Conservation (phyloP, 1,140 invertebrate species). For the Paracyclopina nana region DNA sequence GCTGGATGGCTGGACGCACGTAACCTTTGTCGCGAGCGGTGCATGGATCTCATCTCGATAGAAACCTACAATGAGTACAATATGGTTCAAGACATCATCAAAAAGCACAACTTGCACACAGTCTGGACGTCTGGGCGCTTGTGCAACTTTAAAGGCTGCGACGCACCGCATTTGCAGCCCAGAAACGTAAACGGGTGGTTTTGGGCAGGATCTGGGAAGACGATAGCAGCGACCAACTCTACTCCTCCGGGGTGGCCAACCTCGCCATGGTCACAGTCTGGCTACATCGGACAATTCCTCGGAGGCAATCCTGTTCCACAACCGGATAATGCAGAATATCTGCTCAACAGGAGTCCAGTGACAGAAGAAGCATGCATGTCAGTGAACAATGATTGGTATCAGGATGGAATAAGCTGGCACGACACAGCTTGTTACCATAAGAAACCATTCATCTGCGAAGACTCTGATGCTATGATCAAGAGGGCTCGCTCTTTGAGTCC, state of each 20-base stretch:
- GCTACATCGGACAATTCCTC: conserved; percentile 14
- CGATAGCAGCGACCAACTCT: conserved; percentile 5
- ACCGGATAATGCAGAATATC: conserved; percentile 74
- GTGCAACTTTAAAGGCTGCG: conserved; percentile 41
- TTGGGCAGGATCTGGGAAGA: conserved; percentile 13
- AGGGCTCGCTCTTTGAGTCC: conserved; percentile 55
- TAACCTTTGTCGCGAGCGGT: conserved; percentile 70
- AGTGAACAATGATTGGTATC: conserved; percentile 66
- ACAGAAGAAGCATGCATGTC: conserved; percentile 65
- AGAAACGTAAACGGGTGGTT: conserved; percentile 16
- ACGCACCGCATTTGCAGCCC: conserved; percentile 15
- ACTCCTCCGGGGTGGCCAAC: conserved; percentile 10
- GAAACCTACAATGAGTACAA: conserved; percentile 75
- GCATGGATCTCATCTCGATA: conserved; percentile 71
- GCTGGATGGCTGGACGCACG: conserved; percentile 68
- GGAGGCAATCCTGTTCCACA: conserved; percentile 32
- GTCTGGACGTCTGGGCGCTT: conserved; percentile 58
- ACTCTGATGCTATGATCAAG: conserved; percentile 58
- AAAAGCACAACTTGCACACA: conserved; percentile 26
- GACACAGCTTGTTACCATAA: conserved; percentile 79
- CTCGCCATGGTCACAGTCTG: conserved; percentile 12
- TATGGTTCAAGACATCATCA: conserved; percentile 57
- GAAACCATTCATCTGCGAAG: conserved; percentile 71
- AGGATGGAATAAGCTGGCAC: conserved; percentile 73
- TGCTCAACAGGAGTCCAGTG: conserved; percentile 44